phyloP scores from a whole-genome alignment of 2,888 invertebrate species.

The Diaperis boleti region DNA sequence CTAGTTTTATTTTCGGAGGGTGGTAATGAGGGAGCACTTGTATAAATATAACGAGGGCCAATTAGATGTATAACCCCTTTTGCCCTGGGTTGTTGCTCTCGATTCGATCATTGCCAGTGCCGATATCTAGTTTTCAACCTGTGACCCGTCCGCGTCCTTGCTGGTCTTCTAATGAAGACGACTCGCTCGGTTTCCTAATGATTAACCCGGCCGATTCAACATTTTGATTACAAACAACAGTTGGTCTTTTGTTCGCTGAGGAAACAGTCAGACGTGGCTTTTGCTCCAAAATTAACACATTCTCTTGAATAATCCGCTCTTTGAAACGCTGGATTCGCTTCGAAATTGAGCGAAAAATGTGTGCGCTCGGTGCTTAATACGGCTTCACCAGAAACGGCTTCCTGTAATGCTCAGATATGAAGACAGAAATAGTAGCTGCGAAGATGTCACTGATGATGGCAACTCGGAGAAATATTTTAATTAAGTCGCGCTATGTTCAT shows the following conservation, averaged over 20 bases:
- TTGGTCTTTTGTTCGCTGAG: slow-evolving; percentile 24
- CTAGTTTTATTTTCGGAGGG: background rate
- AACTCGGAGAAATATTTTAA: background rate
- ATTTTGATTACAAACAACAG: slow-evolving; percentile 29
- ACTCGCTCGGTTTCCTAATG: background rate
- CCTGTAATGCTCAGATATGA: slow-evolving; percentile 1
- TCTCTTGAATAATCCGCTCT: slow-evolving; percentile 13
- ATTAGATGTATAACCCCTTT: no score
- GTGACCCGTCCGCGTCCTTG: no score
- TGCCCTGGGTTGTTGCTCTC: no score
- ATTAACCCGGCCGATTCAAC: slow-evolving; percentile 12
- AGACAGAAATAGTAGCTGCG: background rate
- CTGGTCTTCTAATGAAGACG: background rate
- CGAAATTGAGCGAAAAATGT: slow-evolving; percentile 11
- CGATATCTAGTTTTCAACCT: no score
- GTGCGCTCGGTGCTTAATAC: background rate
- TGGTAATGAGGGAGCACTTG: background rate
- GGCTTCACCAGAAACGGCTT: background rate
- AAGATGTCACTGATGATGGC: background rate
- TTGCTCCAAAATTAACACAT: slow-evolving; percentile 32
- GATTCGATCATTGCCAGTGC: no score
- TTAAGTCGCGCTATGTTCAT: no score
- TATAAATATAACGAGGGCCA: no score
- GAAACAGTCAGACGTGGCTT: slow-evolving; percentile 17
- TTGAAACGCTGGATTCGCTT: slow-evolving; percentile 14